phyloP scores from a whole-genome alignment of 2,113 vertebrate species.

The Castor canadensis region DNA sequence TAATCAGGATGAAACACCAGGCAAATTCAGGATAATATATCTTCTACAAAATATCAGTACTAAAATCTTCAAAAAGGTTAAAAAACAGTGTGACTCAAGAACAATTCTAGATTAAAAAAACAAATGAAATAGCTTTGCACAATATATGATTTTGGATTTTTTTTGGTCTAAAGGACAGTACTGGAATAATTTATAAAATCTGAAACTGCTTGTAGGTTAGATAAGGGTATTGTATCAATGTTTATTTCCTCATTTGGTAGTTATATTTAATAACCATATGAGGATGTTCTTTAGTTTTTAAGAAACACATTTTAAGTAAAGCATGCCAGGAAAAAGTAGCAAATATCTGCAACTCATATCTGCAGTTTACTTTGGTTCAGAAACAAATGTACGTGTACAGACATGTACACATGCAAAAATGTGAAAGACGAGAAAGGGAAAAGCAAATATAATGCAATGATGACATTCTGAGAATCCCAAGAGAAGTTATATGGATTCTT shows the following conservation, averaged over 20 bases:
- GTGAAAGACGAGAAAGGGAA: background rate
- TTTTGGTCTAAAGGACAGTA: background rate
- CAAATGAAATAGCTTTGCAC: background rate
- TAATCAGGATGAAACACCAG: background rate
- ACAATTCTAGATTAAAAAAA: background rate
- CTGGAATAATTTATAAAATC: background rate
- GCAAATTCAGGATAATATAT: background rate
- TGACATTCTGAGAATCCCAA: background rate
- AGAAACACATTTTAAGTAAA: background rate
- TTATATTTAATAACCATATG: background rate
- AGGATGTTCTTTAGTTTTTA: background rate
- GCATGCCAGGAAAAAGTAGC: background rate
- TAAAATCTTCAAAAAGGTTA: background rate
- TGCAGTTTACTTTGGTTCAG: background rate
- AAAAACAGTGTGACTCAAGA: background rate
- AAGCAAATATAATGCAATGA: background rate
- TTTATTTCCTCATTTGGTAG: background rate
- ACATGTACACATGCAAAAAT: background rate
- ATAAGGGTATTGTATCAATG: background rate
- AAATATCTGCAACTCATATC: background rate
- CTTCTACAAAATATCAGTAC: background rate
- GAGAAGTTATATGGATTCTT: background rate
- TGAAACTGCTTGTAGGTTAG: background rate
- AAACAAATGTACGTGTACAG: background rate
- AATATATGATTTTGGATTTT: background rate